Base-by-base conservation (phyloP, 1,140 invertebrate species). In the Zophobas atratus region DNA sequence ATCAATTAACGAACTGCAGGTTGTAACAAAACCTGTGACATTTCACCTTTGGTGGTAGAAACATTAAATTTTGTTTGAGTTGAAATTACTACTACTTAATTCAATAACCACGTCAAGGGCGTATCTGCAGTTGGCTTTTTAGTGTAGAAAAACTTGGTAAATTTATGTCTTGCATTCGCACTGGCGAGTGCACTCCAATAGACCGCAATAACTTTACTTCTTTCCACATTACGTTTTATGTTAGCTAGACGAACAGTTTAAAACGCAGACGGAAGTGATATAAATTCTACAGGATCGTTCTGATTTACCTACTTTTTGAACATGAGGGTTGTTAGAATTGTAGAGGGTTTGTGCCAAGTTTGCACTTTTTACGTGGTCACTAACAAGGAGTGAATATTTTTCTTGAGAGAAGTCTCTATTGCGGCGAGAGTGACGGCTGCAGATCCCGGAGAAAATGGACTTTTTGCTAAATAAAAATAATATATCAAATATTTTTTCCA, bases 131-230 rank as follows among this genome's bases (percentile, higher is more conserved):
- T 60, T 39, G 56, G 56, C 34, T 60, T 60, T 20, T 36, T 6
- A 60, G 20, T 4, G 34, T 43, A 67, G 60, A 67, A 67, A 67
- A 67, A 67, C 38, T 36, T 41, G 2, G 35, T 8, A 5, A 63
- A 67, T 67, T 67, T 67, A 67, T 67, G 60, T 43, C 39, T 67
- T 67, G 60, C 60, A 67, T 67, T 67, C 60, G 60, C n/a, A 1
- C 43, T 67, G 60, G 60, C 56, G 39, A 67, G 60, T 67, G 60
- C 60, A 67, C 60, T 60, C 56, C 36, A 60, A 60, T 60, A 67
- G 39, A 67, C 60, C 60, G 60, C 60, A 67, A 67, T 67, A 67
- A 67, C 33, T 67, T 32, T 43, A 41, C 39, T 67, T 67, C 60
- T 67, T 67, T 67, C 39, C 39, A 43, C 39, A 43, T 67, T 67